Evolutionary conservation across 2,888 invertebrate genomes (phyloP).

Genomic region (Xylota sylvarum): DNA sequence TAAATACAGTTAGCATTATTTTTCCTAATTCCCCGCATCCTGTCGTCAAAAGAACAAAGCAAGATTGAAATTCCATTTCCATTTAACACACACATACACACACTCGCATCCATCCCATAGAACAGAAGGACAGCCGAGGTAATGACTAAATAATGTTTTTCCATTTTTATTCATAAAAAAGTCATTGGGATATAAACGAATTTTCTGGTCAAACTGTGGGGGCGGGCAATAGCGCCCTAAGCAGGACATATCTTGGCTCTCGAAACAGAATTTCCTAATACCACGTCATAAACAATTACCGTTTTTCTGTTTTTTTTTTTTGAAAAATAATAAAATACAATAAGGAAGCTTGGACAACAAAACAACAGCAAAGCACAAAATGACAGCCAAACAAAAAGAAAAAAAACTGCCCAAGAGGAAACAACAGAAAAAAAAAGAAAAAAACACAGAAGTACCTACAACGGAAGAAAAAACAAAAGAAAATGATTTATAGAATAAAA

Average conservation of each 20-base stretch:
- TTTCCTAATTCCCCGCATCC: not conserved
- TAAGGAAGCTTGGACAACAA: conserved; percentile 23
- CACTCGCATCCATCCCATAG: too few relatives aligned
- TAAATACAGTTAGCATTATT: conserved; percentile 1
- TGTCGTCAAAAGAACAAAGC: not conserved
- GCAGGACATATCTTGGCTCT: conserved; percentile 3
- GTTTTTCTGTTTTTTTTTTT: not conserved
- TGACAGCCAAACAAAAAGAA: conserved; percentile 41
- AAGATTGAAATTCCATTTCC: conserved; percentile 56
- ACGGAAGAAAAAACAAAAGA: conserved; percentile 28
- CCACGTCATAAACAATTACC: conserved; percentile 65
- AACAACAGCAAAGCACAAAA: conserved; percentile 11
- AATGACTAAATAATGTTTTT: conserved; percentile 47
- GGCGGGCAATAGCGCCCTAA: not conserved
- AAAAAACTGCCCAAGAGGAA: conserved; percentile 2
- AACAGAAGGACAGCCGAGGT: conserved; percentile 9
- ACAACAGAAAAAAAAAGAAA: too few relatives aligned
- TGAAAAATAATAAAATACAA: not conserved
- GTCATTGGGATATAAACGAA: conserved; percentile 43
- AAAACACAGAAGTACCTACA: not conserved
- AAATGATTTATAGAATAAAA: conserved; percentile 63
- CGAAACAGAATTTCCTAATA: conserved; percentile 40
- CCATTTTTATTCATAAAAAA: conserved; percentile 28
- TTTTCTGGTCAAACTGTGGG: conserved; percentile 45
- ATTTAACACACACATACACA: conserved; percentile 21